A percentile compares a stretch with the other conserved stretches of the same genome.
phyloP scores from a whole-genome alignment of 2,797 vertebrate species.

The Pangasius larnaudii region DNA sequence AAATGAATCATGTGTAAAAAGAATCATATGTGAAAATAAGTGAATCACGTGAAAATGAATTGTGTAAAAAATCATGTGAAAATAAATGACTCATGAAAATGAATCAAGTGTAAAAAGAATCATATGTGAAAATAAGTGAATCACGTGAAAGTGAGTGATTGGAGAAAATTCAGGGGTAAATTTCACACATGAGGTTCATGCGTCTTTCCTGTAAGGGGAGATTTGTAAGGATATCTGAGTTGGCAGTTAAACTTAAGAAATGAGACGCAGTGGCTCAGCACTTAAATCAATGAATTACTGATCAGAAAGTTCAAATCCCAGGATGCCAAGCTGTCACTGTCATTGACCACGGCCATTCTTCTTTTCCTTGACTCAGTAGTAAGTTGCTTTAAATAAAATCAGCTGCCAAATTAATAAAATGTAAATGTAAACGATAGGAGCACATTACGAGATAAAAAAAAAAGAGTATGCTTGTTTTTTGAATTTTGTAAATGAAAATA shows the following conservation, averaged over 20 bases:
- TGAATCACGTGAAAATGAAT: too few species aligned
- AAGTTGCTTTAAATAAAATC: background rate
- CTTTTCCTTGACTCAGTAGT: background rate
- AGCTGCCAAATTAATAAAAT: too few species aligned
- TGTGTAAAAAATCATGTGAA: background rate
- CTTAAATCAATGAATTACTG: background rate
- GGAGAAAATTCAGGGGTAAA: too few species aligned
- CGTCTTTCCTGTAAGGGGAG: background rate
- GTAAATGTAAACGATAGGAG: background rate
- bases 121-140: too few species aligned
- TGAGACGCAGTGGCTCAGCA: too few species aligned
- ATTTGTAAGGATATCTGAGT: background rate
- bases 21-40: too few species aligned
- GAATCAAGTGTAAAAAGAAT: too few species aligned
- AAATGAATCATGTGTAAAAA: too few species aligned
- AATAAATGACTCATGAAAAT: too few species aligned
- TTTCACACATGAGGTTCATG: background rate
- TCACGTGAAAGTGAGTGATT: background rate
- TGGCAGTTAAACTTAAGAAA: too few species aligned
- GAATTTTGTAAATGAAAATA: background rate
- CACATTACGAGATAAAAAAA: background rate
- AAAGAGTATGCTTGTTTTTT: background rate
- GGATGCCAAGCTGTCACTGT: background rate
- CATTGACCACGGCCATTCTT: background rate
- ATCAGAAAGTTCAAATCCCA: background rate